Evolutionary conservation across 2,113 vertebrate genomes (phyloP), one percentile per base, ranked within the genome.

Genomic region (Paracanthobrama guichenoti): DNA sequence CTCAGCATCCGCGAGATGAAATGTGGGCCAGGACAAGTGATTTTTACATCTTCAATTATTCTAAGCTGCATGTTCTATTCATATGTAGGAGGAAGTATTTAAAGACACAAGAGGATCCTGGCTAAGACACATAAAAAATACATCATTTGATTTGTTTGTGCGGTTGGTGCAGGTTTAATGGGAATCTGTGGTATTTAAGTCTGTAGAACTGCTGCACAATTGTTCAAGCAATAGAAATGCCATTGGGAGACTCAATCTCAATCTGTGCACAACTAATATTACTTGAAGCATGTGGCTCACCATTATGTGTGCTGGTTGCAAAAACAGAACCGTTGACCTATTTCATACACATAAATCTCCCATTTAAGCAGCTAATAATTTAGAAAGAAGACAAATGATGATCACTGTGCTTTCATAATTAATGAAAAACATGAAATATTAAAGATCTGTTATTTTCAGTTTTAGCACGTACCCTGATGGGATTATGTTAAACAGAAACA

Each of bases 361-460:
- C 11, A 46, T 71, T 44, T 35, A 67, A 77, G 73, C 35, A 22
- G 3, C n/a, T 44, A 69, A 72, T 55, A 28, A 50, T 53, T 59
- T 71, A 39, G 31, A 31, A 39, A 84, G 57, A 74, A 80, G 48
- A 84, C 64, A 75, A 80, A 84, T 55, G 48, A 75, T 73, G 48
- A 48, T 84, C 42, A 22, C 10, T 79, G 75, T 8, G n/a, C 39
- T 39, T 69, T 42, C 48, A 69, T 75, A 60, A 81, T 77, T 71
- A 73, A 87, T 80, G 35, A 67, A 42, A 76, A 48, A 20, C 12
- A 42, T 84, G 72, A 71, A 60, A 71, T 76, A 67, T 50, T 60
- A 81, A 75, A 75, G 62, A 84, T 67, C 28, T 60, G 78, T 69
- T 77, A 81, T 84, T 81, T 81, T 57, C 76, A 81, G 59, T 84